Percentiles rank a stretch among this genome's conserved stretches.
Conservation (phyloP, 2,888 invertebrate species). For the Falcaria lacertinaria region DNA sequence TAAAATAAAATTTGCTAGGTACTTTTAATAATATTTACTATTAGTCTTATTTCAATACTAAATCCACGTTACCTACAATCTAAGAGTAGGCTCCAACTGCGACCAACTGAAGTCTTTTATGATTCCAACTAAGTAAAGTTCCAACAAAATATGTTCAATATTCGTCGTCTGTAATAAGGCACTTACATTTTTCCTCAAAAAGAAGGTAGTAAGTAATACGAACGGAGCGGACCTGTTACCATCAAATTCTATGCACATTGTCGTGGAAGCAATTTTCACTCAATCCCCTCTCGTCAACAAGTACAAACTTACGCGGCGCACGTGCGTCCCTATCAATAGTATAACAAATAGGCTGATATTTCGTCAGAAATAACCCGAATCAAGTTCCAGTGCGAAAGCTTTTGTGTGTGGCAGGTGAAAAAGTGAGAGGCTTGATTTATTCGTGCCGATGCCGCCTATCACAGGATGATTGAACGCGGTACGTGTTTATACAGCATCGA, state of each 20-base stretch:
- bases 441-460: conserved; percentile 74
- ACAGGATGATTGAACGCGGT: conserved; percentile 73
- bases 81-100: too few relatives aligned
- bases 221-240: conserved; percentile 42
- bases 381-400: conserved; percentile 77
- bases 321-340: conserved; percentile 77
- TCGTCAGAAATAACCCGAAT: conserved; percentile 79
- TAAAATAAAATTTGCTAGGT: too few relatives aligned
- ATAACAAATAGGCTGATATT: conserved; percentile 79
- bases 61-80: too few relatives aligned
- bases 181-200: conserved; percentile 2
- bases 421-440: conserved; percentile 78
- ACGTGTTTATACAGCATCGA: conserved; percentile 74
- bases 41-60: too few relatives aligned
- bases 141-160: background rate
- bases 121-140: background rate
- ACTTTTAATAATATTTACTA: too few relatives aligned
- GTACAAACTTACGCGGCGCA: conserved; percentile 75
- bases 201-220: conserved; percentile 18
- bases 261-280: conserved; percentile 73
- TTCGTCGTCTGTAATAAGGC: background rate
- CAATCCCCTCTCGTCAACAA: conserved; percentile 74
- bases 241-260: conserved; percentile 73
- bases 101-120: too few relatives aligned
- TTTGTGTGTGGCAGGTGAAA: conserved; percentile 80